Conservation (phyloP, 1,140 invertebrate genomes). For the Drosophila eugracilis region DNA sequence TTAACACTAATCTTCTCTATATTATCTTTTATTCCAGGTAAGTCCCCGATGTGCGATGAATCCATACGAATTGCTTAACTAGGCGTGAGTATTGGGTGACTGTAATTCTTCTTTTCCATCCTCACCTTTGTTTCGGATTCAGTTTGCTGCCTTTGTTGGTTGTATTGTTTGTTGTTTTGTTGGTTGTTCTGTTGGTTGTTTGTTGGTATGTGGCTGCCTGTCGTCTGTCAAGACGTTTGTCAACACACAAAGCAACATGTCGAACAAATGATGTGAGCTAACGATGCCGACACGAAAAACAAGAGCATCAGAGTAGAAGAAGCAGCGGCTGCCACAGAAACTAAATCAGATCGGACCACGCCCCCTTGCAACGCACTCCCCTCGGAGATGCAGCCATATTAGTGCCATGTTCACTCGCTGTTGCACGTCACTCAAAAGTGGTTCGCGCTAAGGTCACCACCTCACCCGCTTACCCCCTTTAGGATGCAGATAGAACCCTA, state of each 20-base stretch:
- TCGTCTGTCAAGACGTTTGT: slow-evolving; percentile 77
- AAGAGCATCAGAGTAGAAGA: slow-evolving; percentile 25
- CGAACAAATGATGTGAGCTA: slow-evolving; percentile 63
- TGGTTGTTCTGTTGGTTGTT: slow-evolving; percentile 17
- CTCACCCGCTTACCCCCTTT: slow-evolving; percentile 2
- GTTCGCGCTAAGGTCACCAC: slow-evolving; percentile 20
- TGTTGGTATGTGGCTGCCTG: slow-evolving; percentile 50
- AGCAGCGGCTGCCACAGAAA: slow-evolving; percentile 37
- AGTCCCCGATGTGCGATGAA: slow-evolving; percentile 51
- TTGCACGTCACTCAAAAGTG: slow-evolving; percentile 65
- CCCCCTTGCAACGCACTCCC: slow-evolving; percentile 14
- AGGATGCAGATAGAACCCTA: no score
- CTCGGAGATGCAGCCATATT: slow-evolving; percentile 62
- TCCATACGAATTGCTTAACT: slow-evolving; percentile 56
- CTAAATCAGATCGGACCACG: slow-evolving; percentile 46
- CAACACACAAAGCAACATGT: slow-evolving; percentile 68
- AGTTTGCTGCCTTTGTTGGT: slow-evolving; percentile 21
- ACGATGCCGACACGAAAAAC: slow-evolving; percentile 58
- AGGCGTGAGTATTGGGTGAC: slow-evolving; percentile 71
- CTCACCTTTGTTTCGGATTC: slow-evolving; percentile 16
- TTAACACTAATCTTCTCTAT: slow-evolving; percentile 1
- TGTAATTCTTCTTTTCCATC: slow-evolving; percentile 36
- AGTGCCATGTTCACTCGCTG: slow-evolving; percentile 73
- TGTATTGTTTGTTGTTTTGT: slow-evolving; percentile 23
- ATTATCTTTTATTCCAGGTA: slow-evolving; percentile 59